phyloP scores from a whole-genome alignment of 2,113 vertebrate genomes.

The Corythornis madagascariensis region DNA sequence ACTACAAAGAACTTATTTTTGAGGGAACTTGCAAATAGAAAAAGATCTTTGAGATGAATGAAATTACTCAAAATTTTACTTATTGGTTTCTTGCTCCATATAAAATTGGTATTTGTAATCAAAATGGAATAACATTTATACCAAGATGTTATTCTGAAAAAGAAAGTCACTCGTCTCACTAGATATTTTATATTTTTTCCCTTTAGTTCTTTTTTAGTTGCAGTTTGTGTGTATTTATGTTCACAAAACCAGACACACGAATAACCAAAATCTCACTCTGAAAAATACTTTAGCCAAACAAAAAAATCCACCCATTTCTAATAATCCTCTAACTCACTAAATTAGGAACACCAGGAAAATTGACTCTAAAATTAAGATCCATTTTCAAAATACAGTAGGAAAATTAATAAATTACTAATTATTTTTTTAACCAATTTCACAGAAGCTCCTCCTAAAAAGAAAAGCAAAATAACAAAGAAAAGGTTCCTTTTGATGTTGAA shows the following conservation, averaged over 20 bases:
- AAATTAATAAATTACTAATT: background rate
- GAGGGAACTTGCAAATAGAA: background rate
- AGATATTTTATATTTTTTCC: background rate
- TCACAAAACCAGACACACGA: background rate
- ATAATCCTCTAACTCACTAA: background rate
- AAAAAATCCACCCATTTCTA: background rate
- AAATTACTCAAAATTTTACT: background rate
- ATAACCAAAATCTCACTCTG: background rate
- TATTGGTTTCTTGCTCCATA: background rate
- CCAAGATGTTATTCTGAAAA: background rate
- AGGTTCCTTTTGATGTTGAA: background rate
- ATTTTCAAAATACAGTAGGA: background rate
- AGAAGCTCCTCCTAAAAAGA: background rate
- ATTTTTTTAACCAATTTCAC: background rate
- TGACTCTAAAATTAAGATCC: background rate
- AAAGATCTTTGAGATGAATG: background rate
- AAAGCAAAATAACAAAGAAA: background rate
- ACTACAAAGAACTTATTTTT: background rate
- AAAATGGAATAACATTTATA: background rate
- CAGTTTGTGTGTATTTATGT: background rate
- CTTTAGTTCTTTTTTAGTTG: background rate
- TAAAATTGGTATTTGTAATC: background rate
- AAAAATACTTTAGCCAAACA: background rate
- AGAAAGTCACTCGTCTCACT: background rate
- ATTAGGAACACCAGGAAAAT: background rate